phyloP scores from a whole-genome alignment of 2,113 vertebrate species.

The Sturnira hondurensis region DNA sequence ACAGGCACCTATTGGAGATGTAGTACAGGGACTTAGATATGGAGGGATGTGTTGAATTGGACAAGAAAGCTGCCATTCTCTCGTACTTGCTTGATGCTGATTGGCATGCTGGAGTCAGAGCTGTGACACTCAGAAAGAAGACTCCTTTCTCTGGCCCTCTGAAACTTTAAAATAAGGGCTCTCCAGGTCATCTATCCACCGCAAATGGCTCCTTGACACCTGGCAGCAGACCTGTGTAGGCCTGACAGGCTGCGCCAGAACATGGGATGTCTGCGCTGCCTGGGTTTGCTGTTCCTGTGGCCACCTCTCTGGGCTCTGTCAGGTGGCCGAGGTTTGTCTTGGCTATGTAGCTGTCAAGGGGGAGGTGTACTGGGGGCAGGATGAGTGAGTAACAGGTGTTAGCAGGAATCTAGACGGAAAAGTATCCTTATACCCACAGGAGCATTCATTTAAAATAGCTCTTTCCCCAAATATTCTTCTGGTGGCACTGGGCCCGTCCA shows the following conservation, averaged over 20 bases:
- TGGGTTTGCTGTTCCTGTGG: neutral
- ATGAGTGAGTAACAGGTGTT: neutral
- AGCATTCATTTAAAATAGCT: constrained; percentile 52
- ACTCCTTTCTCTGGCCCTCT: neutral
- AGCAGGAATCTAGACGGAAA: constrained; percentile 54
- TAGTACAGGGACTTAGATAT: neutral
- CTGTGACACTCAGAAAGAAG: neutral
- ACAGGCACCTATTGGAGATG: neutral
- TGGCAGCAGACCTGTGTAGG: neutral
- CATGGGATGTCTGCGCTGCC: neutral
- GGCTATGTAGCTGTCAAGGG: neutral
- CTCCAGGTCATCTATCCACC: neutral
- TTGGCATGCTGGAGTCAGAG: neutral
- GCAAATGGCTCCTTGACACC: neutral
- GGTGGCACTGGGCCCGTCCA: neutral
- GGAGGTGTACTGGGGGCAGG: neutral
- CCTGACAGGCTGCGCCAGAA: neutral
- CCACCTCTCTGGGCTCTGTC: neutral
- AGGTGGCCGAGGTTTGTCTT: constrained; percentile 4
- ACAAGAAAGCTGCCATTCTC: neutral
- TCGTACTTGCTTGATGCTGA: neutral
- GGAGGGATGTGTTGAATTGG: neutral
- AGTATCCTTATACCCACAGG: constrained; percentile 19
- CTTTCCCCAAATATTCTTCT: constrained; percentile 27
- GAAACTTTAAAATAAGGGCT: neutral